phyloP scores from a whole-genome alignment of 2,797 vertebrate species.

The Calcarius lapponicus region DNA sequence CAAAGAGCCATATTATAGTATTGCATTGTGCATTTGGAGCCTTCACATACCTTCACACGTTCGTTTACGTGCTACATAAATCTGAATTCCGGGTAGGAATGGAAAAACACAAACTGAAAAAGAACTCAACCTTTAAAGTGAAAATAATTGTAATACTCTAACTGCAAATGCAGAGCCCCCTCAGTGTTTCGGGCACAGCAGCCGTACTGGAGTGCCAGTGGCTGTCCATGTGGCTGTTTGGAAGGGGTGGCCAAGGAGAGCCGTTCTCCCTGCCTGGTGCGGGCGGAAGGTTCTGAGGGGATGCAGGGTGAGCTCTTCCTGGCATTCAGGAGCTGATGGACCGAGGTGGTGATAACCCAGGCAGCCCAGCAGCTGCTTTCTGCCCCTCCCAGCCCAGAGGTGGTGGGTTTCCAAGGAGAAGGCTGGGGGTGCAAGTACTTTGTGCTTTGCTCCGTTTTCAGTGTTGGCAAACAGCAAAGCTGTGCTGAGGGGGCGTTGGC shows the following conservation, averaged over 20 bases:
- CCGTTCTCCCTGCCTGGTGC: fast-evolving
- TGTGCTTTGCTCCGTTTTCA: neutral
- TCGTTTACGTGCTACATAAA: neutral
- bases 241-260: fast-evolving
- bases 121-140: neutral
- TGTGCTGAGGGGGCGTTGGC: fast-evolving
- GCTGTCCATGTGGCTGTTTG: fast-evolving
- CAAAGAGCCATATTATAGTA: slow-evolving; percentile 73
- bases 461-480: neutral
- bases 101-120: neutral
- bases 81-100: neutral
- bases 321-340: neutral
- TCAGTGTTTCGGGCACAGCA: neutral
- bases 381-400: neutral
- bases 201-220: neutral
- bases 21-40: slow-evolving; percentile 60
- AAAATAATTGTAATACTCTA: neutral
- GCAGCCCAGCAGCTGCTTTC: neutral
- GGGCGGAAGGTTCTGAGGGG: neutral
- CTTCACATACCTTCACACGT: slow-evolving; percentile 46
- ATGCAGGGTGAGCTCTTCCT: fast-evolving
- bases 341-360: neutral
- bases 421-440: neutral
- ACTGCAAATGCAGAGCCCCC: neutral
- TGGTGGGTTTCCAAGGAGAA: neutral